Percentiles rank a stretch among this genome's conserved stretches.
These are phyloP conservation scores for Trachymyrmex cornetzi DNA, from an alignment of 1,140 invertebrate genomes.

Conservation along the genomic window DNA sequence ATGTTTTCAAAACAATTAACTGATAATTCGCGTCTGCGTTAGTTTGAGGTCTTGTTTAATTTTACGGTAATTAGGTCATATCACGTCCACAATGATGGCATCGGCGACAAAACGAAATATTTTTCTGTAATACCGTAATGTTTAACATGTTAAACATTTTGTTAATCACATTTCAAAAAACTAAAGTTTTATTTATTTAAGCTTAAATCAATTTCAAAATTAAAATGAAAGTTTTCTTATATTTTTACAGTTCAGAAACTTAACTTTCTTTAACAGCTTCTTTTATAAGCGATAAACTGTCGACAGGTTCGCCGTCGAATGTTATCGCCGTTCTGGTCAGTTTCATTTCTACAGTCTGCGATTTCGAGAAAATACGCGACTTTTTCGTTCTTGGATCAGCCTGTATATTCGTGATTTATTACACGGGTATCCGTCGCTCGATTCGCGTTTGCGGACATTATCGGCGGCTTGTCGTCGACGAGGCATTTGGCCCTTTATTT, in stretches of 20 bases:
- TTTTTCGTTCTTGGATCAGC: slow-evolving; percentile 26
- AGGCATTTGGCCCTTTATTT: slow-evolving; percentile 52
- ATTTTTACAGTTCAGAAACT: neutral
- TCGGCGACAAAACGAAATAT: neutral
- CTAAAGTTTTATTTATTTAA: neutral
- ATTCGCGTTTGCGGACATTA: slow-evolving; percentile 57
- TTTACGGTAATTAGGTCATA: neutral
- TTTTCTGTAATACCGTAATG: neutral
- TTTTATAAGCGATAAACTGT: slow-evolving; percentile 43
- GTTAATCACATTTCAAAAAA: neutral
- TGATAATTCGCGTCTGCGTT: slow-evolving; percentile 42
- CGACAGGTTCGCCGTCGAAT: neutral
- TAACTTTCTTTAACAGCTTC: neutral
- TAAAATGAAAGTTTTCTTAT: neutral
- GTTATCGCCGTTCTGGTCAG: slow-evolving; percentile 48
- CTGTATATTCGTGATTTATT: slow-evolving; percentile 63
- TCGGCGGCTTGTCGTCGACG: slow-evolving; percentile 57
- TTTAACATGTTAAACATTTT: neutral
- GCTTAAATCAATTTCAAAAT: neutral
- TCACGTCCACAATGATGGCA: neutral
- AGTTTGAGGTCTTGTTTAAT: slow-evolving; percentile 27
- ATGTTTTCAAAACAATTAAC: slow-evolving; percentile 55
- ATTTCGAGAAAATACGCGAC: slow-evolving; percentile 38
- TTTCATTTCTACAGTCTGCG: slow-evolving; percentile 27
- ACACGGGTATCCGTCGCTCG: slow-evolving; percentile 54